Percentiles rank a stretch among this genome's conserved stretches.
Evolutionary conservation across 2,797 vertebrate species (phyloP).

Genomic region (Coracias cyanogaster): DNA sequence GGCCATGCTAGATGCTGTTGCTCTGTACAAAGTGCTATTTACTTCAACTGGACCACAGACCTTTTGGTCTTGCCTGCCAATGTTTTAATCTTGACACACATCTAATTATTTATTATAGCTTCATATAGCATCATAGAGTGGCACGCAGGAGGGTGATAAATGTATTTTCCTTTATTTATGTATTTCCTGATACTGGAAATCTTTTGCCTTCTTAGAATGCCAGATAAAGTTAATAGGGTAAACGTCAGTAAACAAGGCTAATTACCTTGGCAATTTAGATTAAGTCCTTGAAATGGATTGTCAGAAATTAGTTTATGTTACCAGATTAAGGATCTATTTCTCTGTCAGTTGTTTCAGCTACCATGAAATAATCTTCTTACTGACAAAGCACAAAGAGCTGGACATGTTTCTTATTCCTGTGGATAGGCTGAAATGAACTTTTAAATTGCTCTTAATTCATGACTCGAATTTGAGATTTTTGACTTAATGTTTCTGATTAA

Average conservation of each 20-base stretch:
- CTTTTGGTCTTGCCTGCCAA: not conserved
- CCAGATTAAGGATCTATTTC: not conserved
- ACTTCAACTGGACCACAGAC: not conserved
- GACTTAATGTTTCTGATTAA: slow-evolving; percentile 23
- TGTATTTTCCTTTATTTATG: not conserved
- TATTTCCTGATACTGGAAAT: not conserved
- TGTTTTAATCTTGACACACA: not conserved
- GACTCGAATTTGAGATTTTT: slow-evolving; percentile 21
- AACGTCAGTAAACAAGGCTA: slow-evolving; percentile 10
- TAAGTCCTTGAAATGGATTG: slow-evolving; percentile 32
- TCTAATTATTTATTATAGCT: not conserved
- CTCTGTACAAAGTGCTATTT: not conserved
- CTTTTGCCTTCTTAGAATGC: not conserved
- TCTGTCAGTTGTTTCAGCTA: not conserved
- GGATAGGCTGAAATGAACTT: not conserved
- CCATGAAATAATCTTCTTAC: not conserved
- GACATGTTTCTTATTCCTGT: not conserved
- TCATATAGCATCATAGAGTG: not conserved
- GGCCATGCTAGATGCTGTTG: not conserved
- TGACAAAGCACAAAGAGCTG: not conserved
- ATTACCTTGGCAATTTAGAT: slow-evolving; percentile 29
- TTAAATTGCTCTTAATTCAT: not conserved
- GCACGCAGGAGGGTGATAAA: not conserved
- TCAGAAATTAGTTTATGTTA: slow-evolving; percentile 41
- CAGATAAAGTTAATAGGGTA: slow-evolving; percentile 3